Evolutionary conservation across 23 tunicate species (phyloP), one percentile per base, ranked within the genome.

Genomic region (Botrylloides violaceus): DNA sequence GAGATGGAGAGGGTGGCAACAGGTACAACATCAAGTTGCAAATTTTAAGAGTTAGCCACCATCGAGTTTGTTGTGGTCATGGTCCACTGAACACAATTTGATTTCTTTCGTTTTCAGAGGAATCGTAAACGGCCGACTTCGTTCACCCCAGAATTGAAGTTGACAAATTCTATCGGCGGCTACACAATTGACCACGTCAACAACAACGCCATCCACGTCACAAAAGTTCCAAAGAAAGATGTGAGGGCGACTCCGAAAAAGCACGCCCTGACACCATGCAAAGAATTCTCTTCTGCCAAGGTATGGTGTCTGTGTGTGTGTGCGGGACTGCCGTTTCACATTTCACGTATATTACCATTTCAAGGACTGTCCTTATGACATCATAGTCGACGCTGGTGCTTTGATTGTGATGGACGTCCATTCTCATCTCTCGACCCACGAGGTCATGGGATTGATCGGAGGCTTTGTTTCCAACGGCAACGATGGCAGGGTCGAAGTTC

Each of bases 371-470:
- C 74, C 74, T 37, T 68, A 68, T 22, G 74, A 68, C 37, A 56
- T 68, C 57, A 68, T 56, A 19, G 28, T 68, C 3, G 49, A 39
- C 1, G 74, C 74, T 32, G 24, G 56, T 12, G 56, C 74, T 12
- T 12, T 68, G 58, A 43, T 68, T 18, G 74, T 68, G 19, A 36
- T 68, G 59, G 74, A 68, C 28, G 28, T 25, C 24, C 74, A 68
- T 19, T 68, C 74, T 12, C 74, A 68, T 39, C 27, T 68, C 9
- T 68, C 59, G 25, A 68, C 24, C 39, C 23, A 68, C 47, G 74
- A 68, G 36, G 74, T 68, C 18, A 68, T 68, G 74, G 74, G 74
- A n/a, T 43, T 68, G 74, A 38, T 68, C 28, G 74, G 74, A 39
- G 74, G 74, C 59, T 37, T 32, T 39, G 1, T 68, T 6, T 34